Evolutionary conservation across 2,113 vertebrate species (phyloP).

Genomic region (Semicossyphus pulcher): DNA sequence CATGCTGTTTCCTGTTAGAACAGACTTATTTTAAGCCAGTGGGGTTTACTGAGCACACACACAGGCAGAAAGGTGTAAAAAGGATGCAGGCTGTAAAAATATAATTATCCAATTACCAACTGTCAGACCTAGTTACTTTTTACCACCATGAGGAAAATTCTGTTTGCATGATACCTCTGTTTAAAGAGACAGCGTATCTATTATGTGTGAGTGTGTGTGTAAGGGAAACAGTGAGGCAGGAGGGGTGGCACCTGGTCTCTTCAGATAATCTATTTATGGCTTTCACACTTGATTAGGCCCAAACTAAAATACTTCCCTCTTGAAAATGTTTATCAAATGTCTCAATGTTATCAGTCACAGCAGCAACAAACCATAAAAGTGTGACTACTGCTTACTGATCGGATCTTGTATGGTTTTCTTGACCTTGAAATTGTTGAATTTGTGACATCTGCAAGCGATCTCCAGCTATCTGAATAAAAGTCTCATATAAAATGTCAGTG

Average conservation of each 20-base stretch:
- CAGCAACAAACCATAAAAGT: slow-evolving; percentile 49
- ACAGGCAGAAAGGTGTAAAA: slow-evolving; percentile 18
- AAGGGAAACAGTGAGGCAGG: slow-evolving; percentile 18
- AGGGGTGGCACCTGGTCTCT: slow-evolving; percentile 60
- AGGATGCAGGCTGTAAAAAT: slow-evolving; percentile 23
- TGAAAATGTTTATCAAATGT: slow-evolving; percentile 77
- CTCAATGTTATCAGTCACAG: slow-evolving; percentile 62
- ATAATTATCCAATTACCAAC: slow-evolving; percentile 45
- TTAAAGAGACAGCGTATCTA: slow-evolving; percentile 43
- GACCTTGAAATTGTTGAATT: slow-evolving; percentile 51
- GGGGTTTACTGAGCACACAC: slow-evolving; percentile 27
- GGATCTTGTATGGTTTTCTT: background rate
- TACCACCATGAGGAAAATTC: slow-evolving; percentile 24
- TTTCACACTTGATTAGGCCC: slow-evolving; percentile 76
- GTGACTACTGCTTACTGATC: slow-evolving; percentile 31
- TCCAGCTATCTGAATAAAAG: slow-evolving; percentile 25
- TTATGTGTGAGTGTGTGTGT: slow-evolving; percentile 7
- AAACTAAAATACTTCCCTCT: slow-evolving; percentile 72
- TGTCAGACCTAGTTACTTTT: slow-evolving; percentile 35
- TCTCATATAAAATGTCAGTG: slow-evolving; percentile 33
- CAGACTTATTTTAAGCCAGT: background rate
- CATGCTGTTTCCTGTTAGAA: slow-evolving; percentile 34
- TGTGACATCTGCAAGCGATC: slow-evolving; percentile 22
- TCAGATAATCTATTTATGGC: slow-evolving; percentile 81
- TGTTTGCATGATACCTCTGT: slow-evolving; percentile 29